Conservation (phyloP, 53 echinoderm and acorn worm species). For the Stichopus horrens region DNA sequence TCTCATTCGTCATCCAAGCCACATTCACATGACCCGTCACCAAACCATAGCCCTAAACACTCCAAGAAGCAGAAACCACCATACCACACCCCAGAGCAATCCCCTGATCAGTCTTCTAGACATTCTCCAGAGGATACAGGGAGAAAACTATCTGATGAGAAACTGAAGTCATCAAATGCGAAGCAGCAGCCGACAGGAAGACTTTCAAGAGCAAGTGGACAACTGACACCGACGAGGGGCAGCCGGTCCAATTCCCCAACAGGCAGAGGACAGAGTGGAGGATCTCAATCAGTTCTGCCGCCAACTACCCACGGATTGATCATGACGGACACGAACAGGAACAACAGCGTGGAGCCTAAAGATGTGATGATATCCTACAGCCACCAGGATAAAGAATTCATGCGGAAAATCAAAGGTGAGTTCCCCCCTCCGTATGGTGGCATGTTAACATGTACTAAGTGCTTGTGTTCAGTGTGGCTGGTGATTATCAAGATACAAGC, state of each 20-base stretch:
- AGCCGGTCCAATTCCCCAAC: neutral
- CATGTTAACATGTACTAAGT: no score
- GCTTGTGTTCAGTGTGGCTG: no score
- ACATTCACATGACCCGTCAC: neutral
- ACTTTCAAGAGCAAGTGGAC: neutral
- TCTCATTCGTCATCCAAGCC: neutral
- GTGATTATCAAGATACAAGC: no score
- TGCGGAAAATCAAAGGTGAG: slow-evolving; percentile 82
- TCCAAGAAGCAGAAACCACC: neutral
- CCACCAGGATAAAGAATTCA: slow-evolving; percentile 83
- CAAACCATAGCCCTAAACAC: neutral
- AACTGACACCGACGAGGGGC: neutral
- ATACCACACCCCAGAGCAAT: neutral
- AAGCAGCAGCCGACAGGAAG: neutral
- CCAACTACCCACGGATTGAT: slow-evolving; percentile 21
- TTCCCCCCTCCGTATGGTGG: neutral
- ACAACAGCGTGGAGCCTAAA: slow-evolving; percentile 78
- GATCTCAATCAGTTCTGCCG: neutral
- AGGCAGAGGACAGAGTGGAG: neutral
- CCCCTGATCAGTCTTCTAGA: neutral
- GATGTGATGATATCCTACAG: slow-evolving; percentile 97
- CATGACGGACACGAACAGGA: slow-evolving; percentile 23
- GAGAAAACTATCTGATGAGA: neutral
- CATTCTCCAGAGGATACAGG: slow-evolving; percentile 1
- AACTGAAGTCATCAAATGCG: neutral